These are phyloP conservation scores for Heliconius eleuchia DNA, from an alignment of 1,140 invertebrate species.

Conservation along the genomic window DNA sequence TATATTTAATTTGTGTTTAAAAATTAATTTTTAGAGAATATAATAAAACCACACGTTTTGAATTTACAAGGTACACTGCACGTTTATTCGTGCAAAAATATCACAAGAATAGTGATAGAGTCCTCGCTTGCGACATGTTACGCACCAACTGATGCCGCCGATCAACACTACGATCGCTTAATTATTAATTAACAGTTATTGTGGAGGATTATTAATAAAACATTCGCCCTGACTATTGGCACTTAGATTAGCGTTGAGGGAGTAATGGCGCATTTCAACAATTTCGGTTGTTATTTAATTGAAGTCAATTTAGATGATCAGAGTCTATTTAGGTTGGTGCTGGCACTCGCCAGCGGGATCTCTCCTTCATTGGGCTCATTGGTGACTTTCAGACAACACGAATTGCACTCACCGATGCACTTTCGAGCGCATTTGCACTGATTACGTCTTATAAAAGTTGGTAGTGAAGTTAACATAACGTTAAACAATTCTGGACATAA, in stretches of 20 bases:
- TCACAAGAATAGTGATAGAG: conserved; percentile 6
- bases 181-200: conserved; percentile 79
- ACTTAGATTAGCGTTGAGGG: conserved; percentile 80
- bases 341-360: conserved; percentile 77
- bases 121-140: conserved; percentile 35
- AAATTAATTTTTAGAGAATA: not conserved
- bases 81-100: conserved; percentile 8
- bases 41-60: not conserved
- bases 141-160: conserved; percentile 59
- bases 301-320: conserved; percentile 82
- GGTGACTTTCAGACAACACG: conserved; percentile 81
- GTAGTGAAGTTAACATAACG: conserved; percentile 26
- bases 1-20: not conserved
- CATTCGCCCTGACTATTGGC: conserved; percentile 80
- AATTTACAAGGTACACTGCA: not conserved
- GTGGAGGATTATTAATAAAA: conserved; percentile 78
- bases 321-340: conserved; percentile 82
- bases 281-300: conserved; percentile 82
- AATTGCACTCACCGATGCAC: conserved; percentile 78
- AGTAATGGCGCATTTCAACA: conserved; percentile 81
- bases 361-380: conserved; percentile 81
- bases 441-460: conserved; percentile 46
- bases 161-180: conserved; percentile 63
- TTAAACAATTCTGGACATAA: not conserved
- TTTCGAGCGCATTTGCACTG: conserved; percentile 68